Evolutionary conservation across 2,888 invertebrate species (phyloP), one percentile per base, ranked within the genome.

Genomic region (Melitaea athalia): DNA sequence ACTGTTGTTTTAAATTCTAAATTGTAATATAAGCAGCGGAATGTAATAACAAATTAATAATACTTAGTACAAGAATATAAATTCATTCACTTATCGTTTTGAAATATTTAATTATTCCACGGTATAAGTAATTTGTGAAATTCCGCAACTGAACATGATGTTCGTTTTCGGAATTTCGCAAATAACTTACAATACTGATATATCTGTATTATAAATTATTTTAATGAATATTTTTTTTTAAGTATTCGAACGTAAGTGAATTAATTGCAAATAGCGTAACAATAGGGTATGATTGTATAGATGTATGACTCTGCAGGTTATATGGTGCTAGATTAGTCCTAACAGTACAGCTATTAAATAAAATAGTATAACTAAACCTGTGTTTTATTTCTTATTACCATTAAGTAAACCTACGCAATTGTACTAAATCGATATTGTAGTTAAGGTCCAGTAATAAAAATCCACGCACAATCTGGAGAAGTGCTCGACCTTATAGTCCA

Each of bases 281-380:
- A 38, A 15, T 53, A 64, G 59, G 43, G 55, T 61, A 60, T 70
- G 69, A 63, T 59, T 74, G 72, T 75, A 74, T 67, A 71, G 69
- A 75, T 74, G 74, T 77, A 73, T 72, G 64, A 38, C 61, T 53
- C 15, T 33, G 64, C 53, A 57, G 61, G 61, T 42, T 52, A 53
- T 14, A 60, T 68, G 68, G 68, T 68, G 68, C 68, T 68, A 64
- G 68, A 11, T 60, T 53, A 63, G 38, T 53, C 17, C 63, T 55
- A 12, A 59, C 47, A 59, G 43, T 68, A 60, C 49, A 38, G 61
- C 53, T 68, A 64, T 49, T 14, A 7, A 68, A 64, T 64, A 64
- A 61, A 64, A 57, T 61, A 61, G 55, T 62, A 62, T 55, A 14
- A 62, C 38, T 55, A 42, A 24, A 12, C 1, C 49, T 11, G 6